phyloP scores from a whole-genome alignment of 2,888 invertebrate species.

The Polydrusus cervinus region DNA sequence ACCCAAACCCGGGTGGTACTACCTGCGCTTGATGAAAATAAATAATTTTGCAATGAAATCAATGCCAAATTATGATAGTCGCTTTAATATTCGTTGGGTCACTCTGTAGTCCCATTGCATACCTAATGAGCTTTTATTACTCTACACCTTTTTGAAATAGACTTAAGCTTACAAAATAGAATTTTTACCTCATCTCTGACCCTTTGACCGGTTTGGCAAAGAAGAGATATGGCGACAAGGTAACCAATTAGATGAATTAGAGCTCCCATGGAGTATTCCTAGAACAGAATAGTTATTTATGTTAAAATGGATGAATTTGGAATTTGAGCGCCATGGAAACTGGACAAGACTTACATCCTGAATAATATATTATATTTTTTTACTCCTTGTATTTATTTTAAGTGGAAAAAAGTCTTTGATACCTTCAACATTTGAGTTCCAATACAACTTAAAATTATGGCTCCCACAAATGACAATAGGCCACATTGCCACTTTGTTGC shows the following conservation, averaged over 20 bases:
- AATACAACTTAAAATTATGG: conserved; percentile 43
- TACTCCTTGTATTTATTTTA: too few species aligned
- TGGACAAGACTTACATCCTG: too few species aligned
- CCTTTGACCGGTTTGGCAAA: conserved; percentile 43
- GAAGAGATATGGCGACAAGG: conserved; percentile 26
- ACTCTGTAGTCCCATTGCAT: too few species aligned
- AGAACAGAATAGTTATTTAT: not conserved
- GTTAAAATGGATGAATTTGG: not conserved
- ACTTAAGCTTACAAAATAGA: too few species aligned
- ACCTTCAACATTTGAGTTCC: conserved; percentile 49
- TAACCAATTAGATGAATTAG: conserved; percentile 42
- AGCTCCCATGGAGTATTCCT: conserved; percentile 44
- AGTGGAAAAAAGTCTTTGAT: too few species aligned
- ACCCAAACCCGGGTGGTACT: too few species aligned
- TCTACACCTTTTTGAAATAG: too few species aligned
- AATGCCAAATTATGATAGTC: too few species aligned
- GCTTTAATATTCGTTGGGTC: too few species aligned
- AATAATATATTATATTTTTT: not conserved
- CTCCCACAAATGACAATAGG: conserved; percentile 37
- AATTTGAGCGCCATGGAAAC: not conserved
- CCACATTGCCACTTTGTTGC: conserved; percentile 25
- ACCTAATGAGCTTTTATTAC: too few species aligned
- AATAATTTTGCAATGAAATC: too few species aligned
- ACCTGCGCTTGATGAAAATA: too few species aligned
- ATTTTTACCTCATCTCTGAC: conserved; percentile 34